phyloP scores from a whole-genome alignment of 2,888 invertebrate species.

The Phyto melanocephala region DNA sequence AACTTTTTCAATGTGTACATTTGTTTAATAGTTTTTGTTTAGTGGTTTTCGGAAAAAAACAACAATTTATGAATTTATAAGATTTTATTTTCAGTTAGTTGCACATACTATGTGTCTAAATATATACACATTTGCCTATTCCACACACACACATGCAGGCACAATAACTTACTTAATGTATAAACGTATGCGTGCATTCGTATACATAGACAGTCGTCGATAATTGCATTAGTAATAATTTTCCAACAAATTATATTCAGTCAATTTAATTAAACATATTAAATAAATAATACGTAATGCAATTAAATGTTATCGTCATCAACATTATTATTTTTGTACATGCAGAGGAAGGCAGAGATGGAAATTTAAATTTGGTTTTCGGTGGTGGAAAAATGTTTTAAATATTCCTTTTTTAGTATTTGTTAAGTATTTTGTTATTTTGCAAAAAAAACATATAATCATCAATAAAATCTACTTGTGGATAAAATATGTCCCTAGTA shows the following conservation, averaged over 20 bases:
- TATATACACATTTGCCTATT: not conserved
- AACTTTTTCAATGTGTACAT: not conserved
- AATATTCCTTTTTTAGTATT: too few species aligned
- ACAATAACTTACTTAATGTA: not conserved
- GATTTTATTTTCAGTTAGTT: not conserved
- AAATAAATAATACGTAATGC: constrained; percentile 1
- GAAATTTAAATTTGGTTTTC: too few species aligned
- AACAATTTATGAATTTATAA: not conserved
- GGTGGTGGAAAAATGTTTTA: too few species aligned
- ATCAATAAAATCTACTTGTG: too few species aligned
- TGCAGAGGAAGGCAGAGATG: too few species aligned
- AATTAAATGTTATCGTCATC: not conserved
- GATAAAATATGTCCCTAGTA: too few species aligned
- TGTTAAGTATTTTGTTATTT: too few species aligned
- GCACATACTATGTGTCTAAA: too few species aligned
- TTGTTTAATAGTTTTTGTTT: not conserved
- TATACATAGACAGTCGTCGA: not conserved
- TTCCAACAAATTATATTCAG: constrained; percentile 18
- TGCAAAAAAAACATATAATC: too few species aligned
- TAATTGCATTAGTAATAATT: constrained; percentile 4
- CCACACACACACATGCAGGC: not conserved
- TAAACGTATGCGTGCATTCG: not conserved
- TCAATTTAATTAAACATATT: constrained; percentile 26
- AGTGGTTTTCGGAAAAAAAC: not conserved
- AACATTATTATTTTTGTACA: not conserved